Conservation (phyloP, 1,140 invertebrate species). For the Sesamia nonagrioides region DNA sequence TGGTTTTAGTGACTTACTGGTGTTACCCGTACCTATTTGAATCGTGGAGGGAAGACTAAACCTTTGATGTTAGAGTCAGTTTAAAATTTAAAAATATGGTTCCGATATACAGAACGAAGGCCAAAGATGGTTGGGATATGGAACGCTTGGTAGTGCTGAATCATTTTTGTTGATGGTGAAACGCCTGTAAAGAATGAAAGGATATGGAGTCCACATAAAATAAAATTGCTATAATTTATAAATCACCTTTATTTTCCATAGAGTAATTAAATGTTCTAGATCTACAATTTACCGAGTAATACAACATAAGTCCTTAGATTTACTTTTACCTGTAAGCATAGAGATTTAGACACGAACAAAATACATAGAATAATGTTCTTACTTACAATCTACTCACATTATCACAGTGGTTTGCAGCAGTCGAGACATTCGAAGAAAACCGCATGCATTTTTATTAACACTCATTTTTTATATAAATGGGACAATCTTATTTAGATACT, state of each 20-base stretch:
- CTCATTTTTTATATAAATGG: constrained; percentile 6
- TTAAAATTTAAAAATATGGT: too few species aligned
- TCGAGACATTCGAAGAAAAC: constrained; percentile 3
- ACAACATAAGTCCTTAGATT: not conserved
- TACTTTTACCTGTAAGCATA: constrained; percentile 10
- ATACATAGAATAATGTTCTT: constrained; percentile 25
- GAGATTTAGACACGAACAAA: constrained; percentile 19
- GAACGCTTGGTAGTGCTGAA: too few species aligned
- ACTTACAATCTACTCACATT: constrained; percentile 34
- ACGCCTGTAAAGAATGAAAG: too few species aligned
- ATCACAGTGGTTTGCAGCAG: constrained; percentile 25
- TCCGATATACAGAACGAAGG: too few species aligned
- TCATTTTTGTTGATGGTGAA: too few species aligned
- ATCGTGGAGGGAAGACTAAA: too few species aligned
- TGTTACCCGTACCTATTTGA: too few species aligned
- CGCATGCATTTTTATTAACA: not conserved
- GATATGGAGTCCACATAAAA: not conserved
- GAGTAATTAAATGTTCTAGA: constrained; percentile 8
- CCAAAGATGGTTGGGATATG: too few species aligned
- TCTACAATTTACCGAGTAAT: constrained; percentile 25
- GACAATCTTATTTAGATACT: not conserved
- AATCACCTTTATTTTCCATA: constrained; percentile 29
- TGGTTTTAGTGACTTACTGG: too few species aligned
- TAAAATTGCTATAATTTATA: not conserved
- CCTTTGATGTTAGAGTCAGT: too few species aligned